Base-by-base conservation (phyloP, 2,888 invertebrate genomes). In the Tuta absoluta region DNA sequence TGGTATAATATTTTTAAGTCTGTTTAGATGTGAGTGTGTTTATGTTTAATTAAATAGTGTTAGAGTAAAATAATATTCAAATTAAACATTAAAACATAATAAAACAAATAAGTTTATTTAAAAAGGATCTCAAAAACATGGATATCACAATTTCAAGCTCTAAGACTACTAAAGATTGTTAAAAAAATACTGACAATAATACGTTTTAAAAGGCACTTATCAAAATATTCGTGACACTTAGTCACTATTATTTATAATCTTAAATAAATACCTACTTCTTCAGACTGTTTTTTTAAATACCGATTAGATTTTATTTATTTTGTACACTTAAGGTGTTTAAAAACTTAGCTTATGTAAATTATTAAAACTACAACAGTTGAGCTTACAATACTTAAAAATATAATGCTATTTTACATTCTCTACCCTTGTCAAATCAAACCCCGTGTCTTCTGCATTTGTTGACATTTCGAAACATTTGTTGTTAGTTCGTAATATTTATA, bases 141-240 rank as follows among this genome's bases (percentile, higher is more conserved):
- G 45, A 45, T 41, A 41, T 45, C 45, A 45, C 45, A 45, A 45
- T 45, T 45, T 45, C 17, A 41, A 41, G 41, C 45, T 45, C 4
- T 5, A n/a, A 41, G n/a, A 37, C 1, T 41, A 41, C 14, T 41
- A 14, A 41, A 0, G 28, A 4, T 28, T 28, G 28, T 28, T 33
- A 3, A 45, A 45, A 38, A 38, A 41, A 41, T 41, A 12, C n/a
- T n/a, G 1, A 14, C 5, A 41, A 14, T 2, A 14, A n/a, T 41
- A 41, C n/a, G 45, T 45, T 45, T 8, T 3, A 45, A 45, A 45
- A 45, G 14, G 41, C 45, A 45, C n/a, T 41, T 41, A 28, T 28
- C 33, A 33, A 33, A 33, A 33, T 7, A 8, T 33, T 28, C 5
- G 28, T 28, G 28, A 28, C 28, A 28, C 5, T 28, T 4, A 4